These are phyloP conservation scores for Heterodera filipjevi DNA, from an alignment of 2,888 invertebrate species.

Conservation along the genomic window DNA sequence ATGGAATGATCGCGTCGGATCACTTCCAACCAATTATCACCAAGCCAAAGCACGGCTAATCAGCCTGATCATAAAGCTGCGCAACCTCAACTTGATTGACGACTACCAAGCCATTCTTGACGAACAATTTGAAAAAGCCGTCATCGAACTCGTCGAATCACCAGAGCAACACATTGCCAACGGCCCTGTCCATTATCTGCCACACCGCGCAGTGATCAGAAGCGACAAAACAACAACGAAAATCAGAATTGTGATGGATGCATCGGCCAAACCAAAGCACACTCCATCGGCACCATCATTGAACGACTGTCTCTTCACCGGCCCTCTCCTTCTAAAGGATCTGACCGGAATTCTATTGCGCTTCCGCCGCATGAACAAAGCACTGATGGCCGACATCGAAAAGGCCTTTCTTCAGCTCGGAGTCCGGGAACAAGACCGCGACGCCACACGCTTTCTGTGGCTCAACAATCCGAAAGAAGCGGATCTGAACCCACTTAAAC, in stretches of 20 bases:
- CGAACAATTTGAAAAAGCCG: not conserved
- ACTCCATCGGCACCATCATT: not conserved
- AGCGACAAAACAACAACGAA: not conserved
- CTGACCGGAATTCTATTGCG: not conserved
- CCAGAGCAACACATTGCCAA: not conserved
- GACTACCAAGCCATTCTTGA: not conserved
- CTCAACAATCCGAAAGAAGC: not conserved
- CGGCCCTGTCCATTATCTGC: constrained; percentile 7
- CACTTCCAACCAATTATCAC: not conserved
- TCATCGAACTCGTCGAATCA: constrained; percentile 24
- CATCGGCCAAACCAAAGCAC: not conserved
- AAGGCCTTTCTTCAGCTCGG: constrained; percentile 44
- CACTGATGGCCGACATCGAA: constrained; percentile 41
- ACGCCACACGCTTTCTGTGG: constrained; percentile 34
- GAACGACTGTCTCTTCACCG: not conserved
- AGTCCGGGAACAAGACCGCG: constrained; percentile 33
- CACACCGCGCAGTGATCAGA: constrained; percentile 5
- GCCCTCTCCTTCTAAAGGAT: not conserved
- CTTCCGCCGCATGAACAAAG: constrained; percentile 28
- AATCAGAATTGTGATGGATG: constrained; percentile 14
- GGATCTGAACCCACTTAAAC: not conserved
- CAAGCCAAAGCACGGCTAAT: not conserved
- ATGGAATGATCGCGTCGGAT: not conserved
- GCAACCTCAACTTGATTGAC: not conserved
- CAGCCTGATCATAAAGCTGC: not conserved